A percentile compares a stretch with the other conserved stretches of the same genome.
Evolutionary conservation across 2,113 vertebrate species (phyloP).

Genomic region (Lanius ludovicianus): DNA sequence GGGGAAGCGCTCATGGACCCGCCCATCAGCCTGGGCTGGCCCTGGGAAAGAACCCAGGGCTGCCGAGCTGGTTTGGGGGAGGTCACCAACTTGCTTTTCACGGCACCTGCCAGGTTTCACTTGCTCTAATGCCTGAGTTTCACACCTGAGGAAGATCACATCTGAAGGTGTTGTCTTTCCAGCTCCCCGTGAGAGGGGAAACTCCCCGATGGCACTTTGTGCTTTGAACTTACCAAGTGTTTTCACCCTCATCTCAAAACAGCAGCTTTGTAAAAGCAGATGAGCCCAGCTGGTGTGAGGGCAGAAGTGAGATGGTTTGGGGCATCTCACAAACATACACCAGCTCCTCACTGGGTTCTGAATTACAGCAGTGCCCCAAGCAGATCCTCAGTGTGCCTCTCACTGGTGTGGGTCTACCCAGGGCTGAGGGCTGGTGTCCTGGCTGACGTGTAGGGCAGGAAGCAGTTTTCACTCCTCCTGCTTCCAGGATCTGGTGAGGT

Average conservation of each 20-base stretch:
- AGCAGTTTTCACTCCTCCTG: neutral
- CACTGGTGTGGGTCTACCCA: neutral
- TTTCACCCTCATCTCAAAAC: neutral
- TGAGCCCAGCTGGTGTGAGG: neutral
- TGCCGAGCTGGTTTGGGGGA: neutral
- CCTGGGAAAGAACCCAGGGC: accelerated
- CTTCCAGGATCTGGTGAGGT: neutral
- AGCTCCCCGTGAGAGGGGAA: neutral
- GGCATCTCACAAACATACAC: neutral
- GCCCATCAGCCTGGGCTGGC: neutral
- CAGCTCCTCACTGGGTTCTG: neutral
- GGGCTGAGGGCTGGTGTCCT: neutral
- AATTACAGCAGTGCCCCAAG: neutral
- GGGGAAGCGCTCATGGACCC: accelerated
- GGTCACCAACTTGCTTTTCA: neutral
- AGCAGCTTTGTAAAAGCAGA: neutral
- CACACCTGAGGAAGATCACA: neutral
- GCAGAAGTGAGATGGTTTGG: neutral
- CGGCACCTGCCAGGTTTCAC: neutral
- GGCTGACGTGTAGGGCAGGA: neutral
- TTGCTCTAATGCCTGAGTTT: neutral
- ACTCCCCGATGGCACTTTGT: neutral
- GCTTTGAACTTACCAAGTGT: neutral
- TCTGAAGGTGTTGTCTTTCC: neutral
- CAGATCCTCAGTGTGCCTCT: neutral